phyloP scores from a whole-genome alignment of 2,888 invertebrate genomes.

The Alloscopus bannaensis region DNA sequence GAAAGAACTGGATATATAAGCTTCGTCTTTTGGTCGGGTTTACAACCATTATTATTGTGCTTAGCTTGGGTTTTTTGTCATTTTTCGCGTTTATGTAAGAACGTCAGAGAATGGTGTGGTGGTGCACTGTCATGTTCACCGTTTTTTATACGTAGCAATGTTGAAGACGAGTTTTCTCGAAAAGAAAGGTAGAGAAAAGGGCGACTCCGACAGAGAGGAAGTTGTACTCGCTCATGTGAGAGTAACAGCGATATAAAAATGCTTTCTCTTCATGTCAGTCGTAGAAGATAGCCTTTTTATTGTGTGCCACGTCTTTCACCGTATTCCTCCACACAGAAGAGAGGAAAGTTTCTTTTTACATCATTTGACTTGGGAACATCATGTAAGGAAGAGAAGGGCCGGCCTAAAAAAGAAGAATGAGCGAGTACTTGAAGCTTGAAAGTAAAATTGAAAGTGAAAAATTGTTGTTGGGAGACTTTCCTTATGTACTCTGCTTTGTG shows the following conservation, averaged over 20 bases:
- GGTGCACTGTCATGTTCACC: too few species aligned
- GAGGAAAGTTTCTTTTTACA: conserved; percentile 51
- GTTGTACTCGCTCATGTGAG: conserved; percentile 60
- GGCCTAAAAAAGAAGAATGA: conserved; percentile 51
- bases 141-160: too few species aligned
- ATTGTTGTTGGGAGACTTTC: conserved; percentile 51
- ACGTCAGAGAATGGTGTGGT: too few species aligned
- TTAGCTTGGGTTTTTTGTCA: too few species aligned
- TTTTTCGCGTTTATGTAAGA: too few species aligned
- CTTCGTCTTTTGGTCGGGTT: too few species aligned
- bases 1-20: too few species aligned
- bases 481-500: neutral
- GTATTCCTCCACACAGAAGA: conserved; percentile 14
- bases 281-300: conserved; percentile 61
- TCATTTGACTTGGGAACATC: conserved; percentile 52
- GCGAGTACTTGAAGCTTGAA: conserved; percentile 60
- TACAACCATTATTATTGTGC: too few species aligned
- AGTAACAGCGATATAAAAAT: conserved; percentile 61
- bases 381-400: conserved; percentile 22
- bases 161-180: too few species aligned
- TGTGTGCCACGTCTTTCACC: conserved; percentile 47
- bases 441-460: conserved; percentile 64
- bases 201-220: conserved; percentile 44
- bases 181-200: too few species aligned
- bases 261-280: conserved; percentile 53